phyloP scores from a whole-genome alignment of 2,113 vertebrate species.

The Ictalurus furcatus region DNA sequence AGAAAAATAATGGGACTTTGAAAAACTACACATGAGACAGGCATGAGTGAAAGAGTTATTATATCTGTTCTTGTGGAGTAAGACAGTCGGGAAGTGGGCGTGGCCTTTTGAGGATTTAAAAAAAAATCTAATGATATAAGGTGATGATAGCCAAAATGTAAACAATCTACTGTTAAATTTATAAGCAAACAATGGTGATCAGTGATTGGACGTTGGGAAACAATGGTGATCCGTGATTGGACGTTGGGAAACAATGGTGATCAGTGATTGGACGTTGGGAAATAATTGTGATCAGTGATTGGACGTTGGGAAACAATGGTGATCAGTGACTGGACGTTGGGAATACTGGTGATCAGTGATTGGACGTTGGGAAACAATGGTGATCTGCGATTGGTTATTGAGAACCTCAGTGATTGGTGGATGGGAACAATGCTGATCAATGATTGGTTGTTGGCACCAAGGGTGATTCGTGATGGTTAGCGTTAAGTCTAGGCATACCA shows the following conservation, averaged over 20 bases:
- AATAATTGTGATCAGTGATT: neutral
- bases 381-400: too few relatives aligned
- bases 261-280: neutral
- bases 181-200: too few relatives aligned
- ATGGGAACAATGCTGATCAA: too few relatives aligned
- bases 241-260: neutral
- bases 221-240: neutral
- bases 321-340: neutral
- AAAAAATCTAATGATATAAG: neutral
- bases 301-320: neutral
- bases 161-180: neutral
- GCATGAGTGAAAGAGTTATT: neutral
- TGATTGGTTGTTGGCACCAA: neutral
- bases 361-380: neutral
- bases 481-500: neutral
- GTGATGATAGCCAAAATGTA: neutral
- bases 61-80: neutral
- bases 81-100: neutral
- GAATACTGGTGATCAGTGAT: neutral
- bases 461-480: neutral
- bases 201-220: neutral
- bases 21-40: neutral
- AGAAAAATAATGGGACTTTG: neutral
- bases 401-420: neutral
- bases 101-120: neutral